Conservation (phyloP, 2,888 invertebrate species). For the Azorinus chamasolen region DNA sequence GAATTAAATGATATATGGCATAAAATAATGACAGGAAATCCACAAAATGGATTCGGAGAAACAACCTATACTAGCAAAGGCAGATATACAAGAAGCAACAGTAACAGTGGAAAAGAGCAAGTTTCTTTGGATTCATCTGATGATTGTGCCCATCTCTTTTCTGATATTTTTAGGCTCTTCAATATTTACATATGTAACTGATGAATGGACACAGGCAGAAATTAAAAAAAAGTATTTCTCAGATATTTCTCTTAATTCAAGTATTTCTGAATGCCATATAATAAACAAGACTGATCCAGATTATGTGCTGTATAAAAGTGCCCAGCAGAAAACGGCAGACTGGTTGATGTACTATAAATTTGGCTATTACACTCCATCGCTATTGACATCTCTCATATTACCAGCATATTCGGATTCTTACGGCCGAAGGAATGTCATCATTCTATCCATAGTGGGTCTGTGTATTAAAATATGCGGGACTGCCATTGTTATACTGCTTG, state of each 20-base stretch:
- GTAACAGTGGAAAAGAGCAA: too few relatives aligned
- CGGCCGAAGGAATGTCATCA: slow-evolving; percentile 49
- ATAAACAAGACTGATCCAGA: slow-evolving; percentile 14
- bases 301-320: slow-evolving; percentile 6
- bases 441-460: slow-evolving; percentile 32
- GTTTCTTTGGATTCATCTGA: not conserved
- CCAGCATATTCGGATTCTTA: slow-evolving; percentile 45
- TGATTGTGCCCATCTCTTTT: slow-evolving; percentile 3
- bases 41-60: too few relatives aligned
- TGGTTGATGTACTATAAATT: slow-evolving; percentile 36
- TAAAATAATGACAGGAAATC: too few relatives aligned
- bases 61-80: too few relatives aligned
- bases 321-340: slow-evolving; percentile 17
- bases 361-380: slow-evolving; percentile 20
- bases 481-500: slow-evolving; percentile 17
- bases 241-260: slow-evolving; percentile 4
- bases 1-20: too few relatives aligned
- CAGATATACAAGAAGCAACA: too few relatives aligned
- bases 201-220: slow-evolving; percentile 50
- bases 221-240: slow-evolving; percentile 17
- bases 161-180: slow-evolving; percentile 3
- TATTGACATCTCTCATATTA: slow-evolving; percentile 32
- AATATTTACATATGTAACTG: slow-evolving; percentile 27
- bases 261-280: slow-evolving; percentile 22
- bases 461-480: slow-evolving; percentile 8